Evolutionary conservation across 2,888 invertebrate genomes (phyloP).

Genomic region (Phanerotoma sp.): DNA sequence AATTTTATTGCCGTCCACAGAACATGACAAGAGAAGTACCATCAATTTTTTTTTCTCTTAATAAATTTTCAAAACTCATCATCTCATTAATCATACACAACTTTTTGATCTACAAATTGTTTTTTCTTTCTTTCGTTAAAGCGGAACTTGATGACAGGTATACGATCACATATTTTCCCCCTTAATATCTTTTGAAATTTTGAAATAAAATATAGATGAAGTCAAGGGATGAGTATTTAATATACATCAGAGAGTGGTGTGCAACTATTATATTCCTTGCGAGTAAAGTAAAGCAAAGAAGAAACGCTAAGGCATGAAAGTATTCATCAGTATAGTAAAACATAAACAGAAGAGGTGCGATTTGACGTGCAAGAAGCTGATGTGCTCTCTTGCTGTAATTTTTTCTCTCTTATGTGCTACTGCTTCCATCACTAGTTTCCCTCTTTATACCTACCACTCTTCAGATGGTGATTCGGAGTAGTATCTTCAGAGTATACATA

Average conservation of each 20-base stretch:
- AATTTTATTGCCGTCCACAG: too few species aligned
- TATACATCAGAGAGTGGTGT: too few species aligned
- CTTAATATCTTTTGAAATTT: background rate
- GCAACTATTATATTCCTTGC: too few species aligned
- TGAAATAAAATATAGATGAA: background rate
- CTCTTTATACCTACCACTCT: slow-evolving; percentile 1
- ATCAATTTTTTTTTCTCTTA: too few species aligned
- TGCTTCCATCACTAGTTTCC: slow-evolving; percentile 5
- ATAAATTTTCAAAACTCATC: too few species aligned
- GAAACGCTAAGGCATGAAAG: slow-evolving; percentile 29
- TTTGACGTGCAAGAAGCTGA: slow-evolving; percentile 46
- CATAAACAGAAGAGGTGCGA: slow-evolving; percentile 55
- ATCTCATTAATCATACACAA: too few species aligned
- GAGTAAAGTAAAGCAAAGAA: too few species aligned
- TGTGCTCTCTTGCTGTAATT: slow-evolving; percentile 26
- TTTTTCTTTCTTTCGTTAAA: background rate
- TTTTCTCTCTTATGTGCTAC: slow-evolving; percentile 8
- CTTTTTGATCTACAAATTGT: background rate
- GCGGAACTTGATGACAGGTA: slow-evolving; percentile 3
- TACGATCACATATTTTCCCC: background rate
- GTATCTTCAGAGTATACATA: slow-evolving; percentile 6
- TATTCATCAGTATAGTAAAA: slow-evolving; percentile 42
- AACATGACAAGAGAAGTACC: too few species aligned
- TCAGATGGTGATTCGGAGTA: background rate
- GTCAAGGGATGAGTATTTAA: too few species aligned